phyloP scores from a whole-genome alignment of 2,888 invertebrate genomes.

The Steinernema carpocapsae region DNA sequence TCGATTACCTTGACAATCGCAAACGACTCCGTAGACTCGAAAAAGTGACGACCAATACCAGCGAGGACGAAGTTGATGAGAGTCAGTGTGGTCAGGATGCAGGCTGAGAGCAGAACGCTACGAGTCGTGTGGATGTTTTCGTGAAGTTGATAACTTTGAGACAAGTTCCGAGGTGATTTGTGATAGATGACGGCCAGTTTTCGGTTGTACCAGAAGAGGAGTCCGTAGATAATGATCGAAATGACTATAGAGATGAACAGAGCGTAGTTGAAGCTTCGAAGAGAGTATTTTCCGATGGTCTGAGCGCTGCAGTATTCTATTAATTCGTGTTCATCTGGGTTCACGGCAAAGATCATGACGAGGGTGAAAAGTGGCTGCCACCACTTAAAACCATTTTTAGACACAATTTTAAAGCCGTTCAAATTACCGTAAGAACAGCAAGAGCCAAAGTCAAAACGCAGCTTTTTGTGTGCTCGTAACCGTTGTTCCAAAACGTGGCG shows the following conservation, averaged over 20 bases:
- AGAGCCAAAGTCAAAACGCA: neutral
- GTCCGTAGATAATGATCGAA: neutral
- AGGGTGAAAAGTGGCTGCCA: slow-evolving; percentile 11
- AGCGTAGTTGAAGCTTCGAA: neutral
- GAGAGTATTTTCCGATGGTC: neutral
- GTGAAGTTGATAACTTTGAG: slow-evolving; percentile 12
- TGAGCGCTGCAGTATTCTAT: slow-evolving; percentile 6
- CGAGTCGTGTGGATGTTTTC: slow-evolving; percentile 28
- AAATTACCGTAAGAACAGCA: neutral
- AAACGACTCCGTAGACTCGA: neutral
- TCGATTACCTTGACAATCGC: neutral
- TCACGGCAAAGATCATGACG: neutral
- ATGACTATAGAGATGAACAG: neutral
- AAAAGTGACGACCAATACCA: no score
- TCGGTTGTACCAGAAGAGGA: neutral
- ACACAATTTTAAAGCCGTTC: neutral
- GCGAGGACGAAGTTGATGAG: neutral
- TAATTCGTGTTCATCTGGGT: neutral
- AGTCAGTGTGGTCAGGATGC: neutral
- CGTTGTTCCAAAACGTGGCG: neutral
- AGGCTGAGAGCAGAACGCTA: neutral
- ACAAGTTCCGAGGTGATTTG: neutral
- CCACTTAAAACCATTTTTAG: slow-evolving; percentile 1
- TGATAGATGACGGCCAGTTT: neutral
- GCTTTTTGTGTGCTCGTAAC: neutral